Conservation (phyloP, 2,797 vertebrate species). For the Gymnodraco acuticeps region DNA sequence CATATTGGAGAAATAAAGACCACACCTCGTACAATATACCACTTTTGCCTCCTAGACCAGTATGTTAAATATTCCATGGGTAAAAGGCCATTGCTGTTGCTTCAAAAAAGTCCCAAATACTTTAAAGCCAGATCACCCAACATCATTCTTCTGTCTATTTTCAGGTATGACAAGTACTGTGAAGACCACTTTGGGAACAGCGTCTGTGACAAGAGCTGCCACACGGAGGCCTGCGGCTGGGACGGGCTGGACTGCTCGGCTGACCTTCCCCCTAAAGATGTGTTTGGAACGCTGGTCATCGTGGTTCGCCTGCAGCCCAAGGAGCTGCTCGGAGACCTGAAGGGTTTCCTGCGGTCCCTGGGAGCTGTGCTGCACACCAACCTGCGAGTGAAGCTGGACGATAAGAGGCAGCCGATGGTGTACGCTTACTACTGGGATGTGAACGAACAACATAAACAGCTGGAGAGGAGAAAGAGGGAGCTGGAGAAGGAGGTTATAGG, state of each 20-base stretch:
- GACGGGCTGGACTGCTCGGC: constrained; percentile 92
- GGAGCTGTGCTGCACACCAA: constrained; percentile 92
- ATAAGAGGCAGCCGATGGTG: constrained; percentile 88
- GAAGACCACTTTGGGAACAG: constrained; percentile 90
- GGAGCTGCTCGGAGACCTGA: constrained; percentile 88
- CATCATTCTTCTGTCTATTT: constrained; percentile 53
- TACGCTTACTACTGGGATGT: constrained; percentile 86
- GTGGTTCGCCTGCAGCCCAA: constrained; percentile 92
- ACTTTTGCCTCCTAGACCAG: no score
- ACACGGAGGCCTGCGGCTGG: constrained; percentile 93
- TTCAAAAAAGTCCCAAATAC: background rate
- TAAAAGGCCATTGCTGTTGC: background rate
- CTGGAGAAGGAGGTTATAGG: constrained; percentile 81
- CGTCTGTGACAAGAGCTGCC: constrained; percentile 93
- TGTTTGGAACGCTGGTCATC: constrained; percentile 88
- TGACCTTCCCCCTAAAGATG: constrained; percentile 83
- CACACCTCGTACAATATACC: no score
- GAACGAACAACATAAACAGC: background rate
- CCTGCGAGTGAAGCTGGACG: constrained; percentile 86
- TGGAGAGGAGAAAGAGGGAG: constrained; percentile 82
- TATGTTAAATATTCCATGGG: no score
- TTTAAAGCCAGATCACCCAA: constrained; percentile 9
- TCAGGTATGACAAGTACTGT: constrained; percentile 93
- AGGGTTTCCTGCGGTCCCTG: constrained; percentile 90
- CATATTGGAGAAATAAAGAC: no score